phyloP scores from a whole-genome alignment of 2,888 invertebrate genomes.

The Dolichopus griseipennis region DNA sequence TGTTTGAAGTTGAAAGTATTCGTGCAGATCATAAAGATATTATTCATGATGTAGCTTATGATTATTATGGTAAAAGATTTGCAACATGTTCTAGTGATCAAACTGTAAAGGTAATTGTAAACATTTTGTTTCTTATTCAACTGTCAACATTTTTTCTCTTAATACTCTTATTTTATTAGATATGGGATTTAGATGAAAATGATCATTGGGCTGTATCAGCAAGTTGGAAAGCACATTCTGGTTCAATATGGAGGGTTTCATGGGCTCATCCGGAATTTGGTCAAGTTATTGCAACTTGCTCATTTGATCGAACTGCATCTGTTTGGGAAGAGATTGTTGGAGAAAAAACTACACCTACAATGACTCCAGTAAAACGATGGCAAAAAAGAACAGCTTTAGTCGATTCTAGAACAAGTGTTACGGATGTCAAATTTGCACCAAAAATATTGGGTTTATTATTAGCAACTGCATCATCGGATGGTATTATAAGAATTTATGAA shows the following conservation, averaged over 20 bases:
- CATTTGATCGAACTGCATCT: constrained; percentile 93
- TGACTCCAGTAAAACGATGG: constrained; percentile 73
- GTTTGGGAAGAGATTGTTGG: constrained; percentile 95
- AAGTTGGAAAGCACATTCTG: constrained; percentile 95
- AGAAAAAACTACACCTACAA: constrained; percentile 61
- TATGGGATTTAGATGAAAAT: constrained; percentile 87
- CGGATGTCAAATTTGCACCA: constrained; percentile 96
- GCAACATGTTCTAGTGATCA: constrained; percentile 99
- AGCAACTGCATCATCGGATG: constrained; percentile 92
- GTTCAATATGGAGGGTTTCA: constrained; percentile 95
- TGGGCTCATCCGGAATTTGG: constrained; percentile 99
- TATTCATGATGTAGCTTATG: constrained; percentile 96
- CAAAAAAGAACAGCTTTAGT: constrained; percentile 86
- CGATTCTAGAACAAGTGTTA: constrained; percentile 93
- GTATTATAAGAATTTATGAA: constrained; percentile 85
- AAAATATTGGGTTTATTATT: constrained; percentile 84
- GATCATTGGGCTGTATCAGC: constrained; percentile 86
- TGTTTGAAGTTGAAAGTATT: constrained; percentile 80
- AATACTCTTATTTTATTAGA: constrained; percentile 46
- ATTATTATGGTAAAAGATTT: constrained; percentile 95
- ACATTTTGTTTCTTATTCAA: neutral
- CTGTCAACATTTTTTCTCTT: neutral
- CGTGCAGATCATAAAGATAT: constrained; percentile 93
- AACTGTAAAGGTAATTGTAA: constrained; percentile 72
- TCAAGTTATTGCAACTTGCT: constrained; percentile 97